phyloP scores from a whole-genome alignment of 2,113 vertebrate genomes.

The Polypterus senegalus region DNA sequence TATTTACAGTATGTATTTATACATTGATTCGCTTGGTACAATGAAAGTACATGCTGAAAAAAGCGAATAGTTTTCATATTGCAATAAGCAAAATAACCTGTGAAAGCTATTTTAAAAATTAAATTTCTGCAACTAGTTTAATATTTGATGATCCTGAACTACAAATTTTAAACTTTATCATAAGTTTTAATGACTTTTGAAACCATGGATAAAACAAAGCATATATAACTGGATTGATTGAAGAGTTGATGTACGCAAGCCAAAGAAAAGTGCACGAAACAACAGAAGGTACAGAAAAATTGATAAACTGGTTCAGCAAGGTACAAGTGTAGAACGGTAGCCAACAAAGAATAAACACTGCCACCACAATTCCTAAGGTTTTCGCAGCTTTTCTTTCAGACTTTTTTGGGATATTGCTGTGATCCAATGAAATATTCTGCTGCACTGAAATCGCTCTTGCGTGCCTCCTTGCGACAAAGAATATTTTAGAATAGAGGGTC shows the following conservation, averaged over 20 bases:
- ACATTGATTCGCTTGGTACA: no score
- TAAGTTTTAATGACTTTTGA: constrained; percentile 27
- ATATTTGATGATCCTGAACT: constrained; percentile 5
- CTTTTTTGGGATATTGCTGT: constrained; percentile 7
- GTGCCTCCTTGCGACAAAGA: constrained; percentile 30
- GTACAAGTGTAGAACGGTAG: constrained; percentile 22
- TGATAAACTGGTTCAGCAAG: constrained; percentile 11
- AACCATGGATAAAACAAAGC: constrained; percentile 41
- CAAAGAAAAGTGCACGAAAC: constrained; percentile 6
- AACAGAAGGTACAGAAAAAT: not conserved
- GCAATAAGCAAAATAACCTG: not conserved
- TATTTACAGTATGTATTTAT: no score
- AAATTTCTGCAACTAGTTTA: not conserved
- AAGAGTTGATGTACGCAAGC: constrained; percentile 23
- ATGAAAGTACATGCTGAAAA: no score
- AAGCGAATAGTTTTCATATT: no score
- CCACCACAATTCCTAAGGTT: constrained; percentile 28
- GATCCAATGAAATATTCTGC: constrained; percentile 8
- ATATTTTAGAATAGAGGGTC: constrained; percentile 28
- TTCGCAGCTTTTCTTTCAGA: constrained; percentile 35
- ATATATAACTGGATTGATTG: constrained; percentile 36
- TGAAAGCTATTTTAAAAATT: constrained; percentile 8
- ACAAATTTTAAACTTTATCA: constrained; percentile 32
- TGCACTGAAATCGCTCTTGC: constrained; percentile 26
- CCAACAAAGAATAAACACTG: constrained; percentile 24